A percentile compares a stretch with the other conserved stretches of the same genome.
Evolutionary conservation across 2,113 vertebrate species (phyloP).

Genomic region (Archocentrus centrarchus): DNA sequence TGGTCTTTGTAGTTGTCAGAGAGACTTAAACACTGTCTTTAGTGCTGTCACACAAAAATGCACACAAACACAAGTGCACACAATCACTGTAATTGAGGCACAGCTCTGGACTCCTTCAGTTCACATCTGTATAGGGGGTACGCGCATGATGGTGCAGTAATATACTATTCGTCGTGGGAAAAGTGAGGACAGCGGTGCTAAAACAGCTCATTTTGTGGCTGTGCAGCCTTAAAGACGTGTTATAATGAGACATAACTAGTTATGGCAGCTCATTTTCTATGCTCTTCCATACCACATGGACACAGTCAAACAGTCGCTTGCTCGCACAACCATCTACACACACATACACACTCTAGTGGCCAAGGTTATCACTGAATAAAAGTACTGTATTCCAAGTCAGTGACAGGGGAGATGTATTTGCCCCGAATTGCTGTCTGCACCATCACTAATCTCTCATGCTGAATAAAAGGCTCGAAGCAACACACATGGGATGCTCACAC

Average conservation of each 20-base stretch:
- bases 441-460: slow-evolving; percentile 46
- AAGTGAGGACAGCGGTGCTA: slow-evolving; percentile 62
- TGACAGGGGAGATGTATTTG: slow-evolving; percentile 26
- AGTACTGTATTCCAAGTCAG: slow-evolving; percentile 28
- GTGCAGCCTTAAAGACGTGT: slow-evolving; percentile 59
- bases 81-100: slow-evolving; percentile 57
- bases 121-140: slow-evolving; percentile 31
- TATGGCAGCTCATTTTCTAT: slow-evolving; percentile 73
- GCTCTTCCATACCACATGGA: slow-evolving; percentile 52
- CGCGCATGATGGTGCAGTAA: slow-evolving; percentile 26
- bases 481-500: slow-evolving; percentile 24
- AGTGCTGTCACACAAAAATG: slow-evolving; percentile 55
- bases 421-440: slow-evolving; percentile 24
- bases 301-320: slow-evolving; percentile 16
- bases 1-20: slow-evolving; percentile 68
- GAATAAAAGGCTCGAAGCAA: slow-evolving; percentile 44
- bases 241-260: slow-evolving; percentile 72
- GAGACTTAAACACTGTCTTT: slow-evolving; percentile 69
- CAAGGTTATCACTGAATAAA: slow-evolving; percentile 45
- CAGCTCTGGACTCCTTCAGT: slow-evolving; percentile 35
- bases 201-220: slow-evolving; percentile 66
- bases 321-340: slow-evolving; percentile 14
- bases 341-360: slow-evolving; percentile 15
- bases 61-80: slow-evolving; percentile 32
- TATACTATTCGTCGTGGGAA: slow-evolving; percentile 47